Evolutionary conservation across 2,113 vertebrate genomes (phyloP).

Genomic region (Bubo scandiacus): DNA sequence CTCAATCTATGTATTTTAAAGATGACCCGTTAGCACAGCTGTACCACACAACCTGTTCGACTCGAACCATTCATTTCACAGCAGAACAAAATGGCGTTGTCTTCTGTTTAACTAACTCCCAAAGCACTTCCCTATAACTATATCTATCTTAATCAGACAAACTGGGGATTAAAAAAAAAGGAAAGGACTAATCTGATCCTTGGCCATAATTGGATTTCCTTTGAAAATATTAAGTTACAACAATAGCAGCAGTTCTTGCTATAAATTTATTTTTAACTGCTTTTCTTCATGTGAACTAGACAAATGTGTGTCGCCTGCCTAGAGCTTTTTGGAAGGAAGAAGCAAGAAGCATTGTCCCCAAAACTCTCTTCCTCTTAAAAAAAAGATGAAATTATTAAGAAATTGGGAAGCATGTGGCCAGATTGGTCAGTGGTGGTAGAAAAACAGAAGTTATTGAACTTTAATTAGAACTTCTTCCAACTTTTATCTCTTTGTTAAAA

Average conservation of each 20-base stretch:
- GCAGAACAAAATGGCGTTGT: neutral
- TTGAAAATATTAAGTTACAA: slow-evolving; percentile 10
- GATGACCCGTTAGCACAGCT: neutral
- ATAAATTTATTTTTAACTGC: neutral
- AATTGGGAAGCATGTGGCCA: neutral
- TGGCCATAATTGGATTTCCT: neutral
- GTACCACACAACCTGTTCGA: neutral
- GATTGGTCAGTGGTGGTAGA: neutral
- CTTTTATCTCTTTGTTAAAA: neutral
- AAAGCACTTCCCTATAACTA: neutral
- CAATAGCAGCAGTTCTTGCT: neutral
- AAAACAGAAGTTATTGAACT: neutral
- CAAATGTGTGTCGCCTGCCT: neutral
- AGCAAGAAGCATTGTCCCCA: neutral
- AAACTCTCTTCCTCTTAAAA: neutral
- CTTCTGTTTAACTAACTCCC: neutral
- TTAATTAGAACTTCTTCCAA: neutral
- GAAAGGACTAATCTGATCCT: neutral
- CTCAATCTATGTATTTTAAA: neutral
- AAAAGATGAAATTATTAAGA: neutral
- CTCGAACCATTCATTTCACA: neutral
- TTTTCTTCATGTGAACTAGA: neutral
- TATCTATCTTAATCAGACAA: neutral
- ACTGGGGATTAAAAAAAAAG: neutral
- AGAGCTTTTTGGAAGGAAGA: neutral